Evolutionary conservation across 2,888 invertebrate species (phyloP), one percentile per base, ranked within the genome.

Genomic region (Brachyopa scutellaris): DNA sequence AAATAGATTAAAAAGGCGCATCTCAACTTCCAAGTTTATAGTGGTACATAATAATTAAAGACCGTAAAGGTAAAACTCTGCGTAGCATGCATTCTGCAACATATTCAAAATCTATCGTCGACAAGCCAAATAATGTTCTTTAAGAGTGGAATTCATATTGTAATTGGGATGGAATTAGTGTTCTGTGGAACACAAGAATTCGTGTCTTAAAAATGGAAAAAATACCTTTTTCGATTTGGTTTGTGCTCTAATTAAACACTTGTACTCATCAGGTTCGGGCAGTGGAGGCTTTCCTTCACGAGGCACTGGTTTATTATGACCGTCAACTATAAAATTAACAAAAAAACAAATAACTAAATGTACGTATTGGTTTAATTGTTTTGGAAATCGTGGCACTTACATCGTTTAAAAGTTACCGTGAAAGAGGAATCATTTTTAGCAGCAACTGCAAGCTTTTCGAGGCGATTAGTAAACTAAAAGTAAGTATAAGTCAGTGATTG

Each of bases 331-430:
- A 91, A 91, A 53, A 33, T 42, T n/a, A n/a, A n/a, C n/a, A n/a
- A 26, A 26, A 26, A 26, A 26, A 64, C 7, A 57, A 31, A 61
- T 19, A 31, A 23, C 19, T 57, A n/a, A 49, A 9, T 19, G 13
- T 9, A 49, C 15, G 8, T 40, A 5, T 15, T 31, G 31, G 80
- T 80, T 42, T 62, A 45, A 61, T 36, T 61, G 8, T 31, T 33
- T 38, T 45, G 7, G n/a, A 59, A 40, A 72, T 47, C 42, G 47
- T 45, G 67, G 64, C 64, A 93, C 96, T 94, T 93, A 97, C 97
- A 98, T 93, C 96, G 93, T 92, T 98, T 99, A 93, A 98, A 97
- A 40, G 97, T 97, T 90, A 98, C 93, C 36, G 94, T 94, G 53
- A 98, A 95, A 47, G 96, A 94, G 57, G 97, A 97, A 84, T 93